These are phyloP conservation scores for Lerista edwardsae DNA, from an alignment of 2,797 vertebrate genomes.

Conservation along the genomic window DNA sequence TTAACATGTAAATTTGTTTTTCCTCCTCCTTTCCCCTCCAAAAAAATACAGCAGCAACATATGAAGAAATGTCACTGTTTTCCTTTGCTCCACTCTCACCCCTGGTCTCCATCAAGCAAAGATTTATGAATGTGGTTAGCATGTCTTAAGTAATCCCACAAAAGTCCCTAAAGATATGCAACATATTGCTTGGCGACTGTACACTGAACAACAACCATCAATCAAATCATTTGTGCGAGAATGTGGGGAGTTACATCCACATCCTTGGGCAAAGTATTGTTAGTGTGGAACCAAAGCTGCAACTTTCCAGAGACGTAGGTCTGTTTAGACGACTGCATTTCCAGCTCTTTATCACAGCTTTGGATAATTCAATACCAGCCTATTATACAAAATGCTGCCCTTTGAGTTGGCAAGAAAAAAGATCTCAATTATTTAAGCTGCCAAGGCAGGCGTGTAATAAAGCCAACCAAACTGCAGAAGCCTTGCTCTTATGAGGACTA, in stretches of 20 bases:
- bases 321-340: not conserved
- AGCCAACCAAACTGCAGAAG: constrained; percentile 6
- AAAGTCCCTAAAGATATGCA: not conserved
- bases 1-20: not conserved
- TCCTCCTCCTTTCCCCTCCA: too few species aligned
- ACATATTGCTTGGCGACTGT: not conserved
- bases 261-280: constrained; percentile 11
- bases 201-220: not conserved
- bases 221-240: not conserved
- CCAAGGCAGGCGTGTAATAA: constrained; percentile 38
- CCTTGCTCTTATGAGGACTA: constrained; percentile 35
- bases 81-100: not conserved
- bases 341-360: not conserved
- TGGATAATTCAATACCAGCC: constrained; percentile 6
- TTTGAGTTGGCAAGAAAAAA: constrained; percentile 1
- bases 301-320: constrained; percentile 1
- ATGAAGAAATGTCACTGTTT: not conserved
- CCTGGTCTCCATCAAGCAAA: not conserved
- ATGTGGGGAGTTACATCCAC: not conserved
- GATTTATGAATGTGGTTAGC: not conserved
- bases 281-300: not conserved
- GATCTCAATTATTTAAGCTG: constrained; percentile 55
- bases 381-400: not conserved
- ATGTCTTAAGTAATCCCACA: not conserved
- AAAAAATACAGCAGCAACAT: not conserved